Evolutionary conservation across 2,113 vertebrate genomes (phyloP), one percentile per base, ranked within the genome.

Genomic region (Elgaria multicarinata): DNA sequence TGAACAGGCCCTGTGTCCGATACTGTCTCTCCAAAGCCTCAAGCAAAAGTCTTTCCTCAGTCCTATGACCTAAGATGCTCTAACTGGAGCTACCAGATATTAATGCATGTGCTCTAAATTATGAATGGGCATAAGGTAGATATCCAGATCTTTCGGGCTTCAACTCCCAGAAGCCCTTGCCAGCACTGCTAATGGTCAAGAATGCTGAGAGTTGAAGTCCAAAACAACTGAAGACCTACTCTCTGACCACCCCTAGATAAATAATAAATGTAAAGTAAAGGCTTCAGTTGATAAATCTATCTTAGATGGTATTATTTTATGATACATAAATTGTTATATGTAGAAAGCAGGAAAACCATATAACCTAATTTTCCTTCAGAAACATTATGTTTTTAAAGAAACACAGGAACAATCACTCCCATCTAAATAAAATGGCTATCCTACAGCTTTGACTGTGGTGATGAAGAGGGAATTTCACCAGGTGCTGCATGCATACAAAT

Each of bases 311-410:
- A 69, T 71, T 14, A 20, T 76, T 71, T 91, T 33, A 81, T 20
- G 31, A 14, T 28, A 0, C 16, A 83, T 33, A 76, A 85, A 24
- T 62, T 42, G 28, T 24, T 46, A 75, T 46, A 24, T 67, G 3
- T 18, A 86, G 77, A 87, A 86, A 42, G 31, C 0, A 72, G 50
- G 72, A 81, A 6, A n/a, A 39, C 74, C 77, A 42, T 46, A 6
- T 31, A 5, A 1, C 46, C 18, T 55, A 85, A 10, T 28, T 5
- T 18, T 53, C 75, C 69, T 50, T 53, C 33, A 80, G 58, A 55
- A 9, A 44, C 8, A 0, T 0, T 20, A 0, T 1, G 8, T 58
- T 72, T 50, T 78, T 82, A 69, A 82, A 66, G 44, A 24, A 46
- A 71, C 9, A 24, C 8, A 53, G 33, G 3, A n/a, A 31, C 16